Percentiles rank a stretch among this genome's conserved stretches.
Evolutionary conservation across 2,797 vertebrate species (phyloP).

Genomic region (Lemur catta): DNA sequence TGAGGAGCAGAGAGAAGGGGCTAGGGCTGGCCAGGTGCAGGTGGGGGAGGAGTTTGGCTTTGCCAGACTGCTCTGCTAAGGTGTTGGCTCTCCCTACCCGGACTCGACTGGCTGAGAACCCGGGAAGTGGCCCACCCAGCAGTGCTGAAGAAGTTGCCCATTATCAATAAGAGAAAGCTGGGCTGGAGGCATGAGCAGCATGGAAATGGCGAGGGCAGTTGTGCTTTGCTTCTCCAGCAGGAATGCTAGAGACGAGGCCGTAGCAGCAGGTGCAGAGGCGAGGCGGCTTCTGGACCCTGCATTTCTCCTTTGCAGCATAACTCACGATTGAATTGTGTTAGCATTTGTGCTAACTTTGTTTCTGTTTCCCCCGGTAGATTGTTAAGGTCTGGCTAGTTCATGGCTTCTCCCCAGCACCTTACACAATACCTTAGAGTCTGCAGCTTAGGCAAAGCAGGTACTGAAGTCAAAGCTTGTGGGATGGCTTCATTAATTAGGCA

Average conservation of each 20-base stretch:
- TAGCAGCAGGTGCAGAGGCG: neutral
- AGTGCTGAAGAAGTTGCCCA: neutral
- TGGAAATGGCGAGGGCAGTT: neutral
- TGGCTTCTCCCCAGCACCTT: neutral
- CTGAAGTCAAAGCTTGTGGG: neutral
- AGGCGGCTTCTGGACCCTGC: neutral
- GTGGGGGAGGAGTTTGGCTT: constrained; percentile 23
- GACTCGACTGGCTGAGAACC: neutral
- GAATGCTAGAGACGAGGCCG: neutral
- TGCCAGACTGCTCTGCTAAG: neutral
- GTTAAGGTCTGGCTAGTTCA: neutral
- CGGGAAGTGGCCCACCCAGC: neutral
- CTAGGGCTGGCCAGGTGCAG: constrained; percentile 62
- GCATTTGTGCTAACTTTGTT: neutral
- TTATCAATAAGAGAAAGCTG: neutral
- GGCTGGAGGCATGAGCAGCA: neutral
- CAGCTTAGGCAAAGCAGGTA: neutral
- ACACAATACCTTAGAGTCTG: neutral
- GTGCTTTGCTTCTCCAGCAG: neutral
- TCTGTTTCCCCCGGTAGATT: neutral
- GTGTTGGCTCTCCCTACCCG: neutral
- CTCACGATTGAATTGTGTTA: neutral
- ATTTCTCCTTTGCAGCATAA: neutral
- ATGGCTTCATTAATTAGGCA: neutral
- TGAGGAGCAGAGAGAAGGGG: constrained; percentile 67